Conservation (phyloP, 2,888 invertebrate genomes). For the Chalcis sispes region DNA sequence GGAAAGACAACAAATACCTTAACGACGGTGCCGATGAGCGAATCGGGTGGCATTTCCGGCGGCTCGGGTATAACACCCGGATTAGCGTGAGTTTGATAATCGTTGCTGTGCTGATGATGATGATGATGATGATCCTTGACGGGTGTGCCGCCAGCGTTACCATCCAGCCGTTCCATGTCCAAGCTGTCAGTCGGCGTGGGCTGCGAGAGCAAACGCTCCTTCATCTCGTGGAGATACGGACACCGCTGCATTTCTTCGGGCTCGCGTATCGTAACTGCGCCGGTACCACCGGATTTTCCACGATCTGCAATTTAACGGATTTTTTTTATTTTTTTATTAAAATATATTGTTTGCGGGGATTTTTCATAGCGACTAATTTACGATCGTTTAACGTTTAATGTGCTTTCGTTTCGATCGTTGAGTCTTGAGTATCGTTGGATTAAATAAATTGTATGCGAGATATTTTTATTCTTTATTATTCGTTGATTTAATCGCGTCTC, state of each 20-base stretch:
- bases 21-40: slow-evolving; percentile 91
- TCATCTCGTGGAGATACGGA: slow-evolving; percentile 95
- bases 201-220: slow-evolving; percentile 90
- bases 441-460: no score
- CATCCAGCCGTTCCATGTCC: slow-evolving; percentile 81
- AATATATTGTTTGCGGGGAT: no score
- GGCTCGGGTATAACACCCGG: slow-evolving; percentile 75
- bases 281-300: slow-evolving; percentile 31
- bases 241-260: slow-evolving; percentile 85
- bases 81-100: slow-evolving; percentile 76
- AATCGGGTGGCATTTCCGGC: slow-evolving; percentile 78
- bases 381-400: no score
- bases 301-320: slow-evolving; percentile 36
- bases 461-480: no score
- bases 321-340: no score
- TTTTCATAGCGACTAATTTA: no score
- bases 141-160: slow-evolving; percentile 75
- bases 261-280: slow-evolving; percentile 44
- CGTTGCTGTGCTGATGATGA: slow-evolving; percentile 75
- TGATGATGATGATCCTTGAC: slow-evolving; percentile 64
- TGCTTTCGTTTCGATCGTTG: no score
- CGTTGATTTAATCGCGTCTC: no score
- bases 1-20: no score
- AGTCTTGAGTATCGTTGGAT: no score
- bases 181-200: slow-evolving; percentile 81